A percentile compares a stretch with the other conserved stretches of the same genome.
Conservation (phyloP, 2,797 vertebrate genomes). For the Paguma larvata region DNA sequence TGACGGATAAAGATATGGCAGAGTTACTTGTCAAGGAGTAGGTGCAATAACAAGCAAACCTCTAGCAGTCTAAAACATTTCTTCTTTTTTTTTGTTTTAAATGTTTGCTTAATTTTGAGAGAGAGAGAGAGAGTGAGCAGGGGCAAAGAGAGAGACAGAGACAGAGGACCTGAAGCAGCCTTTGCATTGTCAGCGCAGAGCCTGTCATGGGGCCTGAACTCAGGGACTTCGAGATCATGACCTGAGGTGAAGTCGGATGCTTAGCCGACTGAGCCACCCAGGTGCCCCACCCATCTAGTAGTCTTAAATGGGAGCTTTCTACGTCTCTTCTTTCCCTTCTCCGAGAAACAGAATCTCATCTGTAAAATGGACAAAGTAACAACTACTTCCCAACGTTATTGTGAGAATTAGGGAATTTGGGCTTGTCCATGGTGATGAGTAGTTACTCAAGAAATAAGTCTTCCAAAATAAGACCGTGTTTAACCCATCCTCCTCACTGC, state of each 20-base stretch:
- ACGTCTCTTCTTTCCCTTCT: not conserved
- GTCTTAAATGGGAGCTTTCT: not conserved
- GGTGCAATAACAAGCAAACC: not conserved
- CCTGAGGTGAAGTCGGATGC: too few relatives aligned
- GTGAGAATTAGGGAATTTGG: not conserved
- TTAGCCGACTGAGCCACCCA: too few relatives aligned
- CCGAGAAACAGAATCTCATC: conserved; percentile 18
- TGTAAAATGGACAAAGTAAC: conserved; percentile 46
- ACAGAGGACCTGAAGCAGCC: too few relatives aligned
- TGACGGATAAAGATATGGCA: not conserved
- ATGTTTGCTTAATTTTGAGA: too few relatives aligned
- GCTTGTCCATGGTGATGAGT: not conserved
- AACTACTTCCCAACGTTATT: not conserved
- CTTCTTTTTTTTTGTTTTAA: too few relatives aligned
- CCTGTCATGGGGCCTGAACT: too few relatives aligned
- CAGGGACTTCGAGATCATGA: too few relatives aligned
- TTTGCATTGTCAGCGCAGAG: too few relatives aligned
- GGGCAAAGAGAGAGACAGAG: too few relatives aligned
- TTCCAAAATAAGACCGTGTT: not conserved
- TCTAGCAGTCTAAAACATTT: not conserved
- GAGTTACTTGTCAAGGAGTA: not conserved
- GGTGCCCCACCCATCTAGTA: not conserved
- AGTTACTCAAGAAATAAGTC: conserved; percentile 1
- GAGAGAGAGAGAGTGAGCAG: too few relatives aligned
- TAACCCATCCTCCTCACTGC: not conserved